These are phyloP conservation scores for Olivierus martensii DNA, from an alignment of 1,140 invertebrate species.

Conservation along the genomic window DNA sequence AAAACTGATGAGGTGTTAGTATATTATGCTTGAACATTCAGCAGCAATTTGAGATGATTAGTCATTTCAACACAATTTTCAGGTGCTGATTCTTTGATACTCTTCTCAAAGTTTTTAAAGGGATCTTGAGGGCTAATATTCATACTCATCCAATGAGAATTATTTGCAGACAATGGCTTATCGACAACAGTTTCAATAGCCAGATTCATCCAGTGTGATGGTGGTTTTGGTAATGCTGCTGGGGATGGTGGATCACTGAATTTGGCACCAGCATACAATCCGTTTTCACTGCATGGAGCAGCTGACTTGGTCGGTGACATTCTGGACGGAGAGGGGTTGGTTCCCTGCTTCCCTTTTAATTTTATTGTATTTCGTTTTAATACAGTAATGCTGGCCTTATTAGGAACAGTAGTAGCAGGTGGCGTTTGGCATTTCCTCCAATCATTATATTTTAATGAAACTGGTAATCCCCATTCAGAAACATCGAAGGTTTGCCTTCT, in stretches of 20 bases:
- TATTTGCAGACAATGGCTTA: background rate
- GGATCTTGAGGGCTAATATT: background rate
- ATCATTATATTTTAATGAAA: too few species aligned
- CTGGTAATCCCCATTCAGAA: too few species aligned
- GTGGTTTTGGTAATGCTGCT: constrained; percentile 42
- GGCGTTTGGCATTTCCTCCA: too few species aligned
- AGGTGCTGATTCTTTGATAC: background rate
- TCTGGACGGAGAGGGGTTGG: background rate
- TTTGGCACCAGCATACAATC: constrained; percentile 44
- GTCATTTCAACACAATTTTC: constrained; percentile 26
- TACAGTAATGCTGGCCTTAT: too few species aligned
- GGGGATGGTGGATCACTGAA: constrained; percentile 46
- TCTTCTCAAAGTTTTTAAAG: background rate
- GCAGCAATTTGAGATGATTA: constrained; percentile 40
- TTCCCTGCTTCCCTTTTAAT: too few species aligned
- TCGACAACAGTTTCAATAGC: background rate
- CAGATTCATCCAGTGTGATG: constrained; percentile 37
- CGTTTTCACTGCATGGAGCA: constrained; percentile 26
- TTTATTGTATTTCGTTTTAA: too few species aligned
- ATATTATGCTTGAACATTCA: constrained; percentile 39
- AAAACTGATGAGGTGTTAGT: background rate
- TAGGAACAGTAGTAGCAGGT: too few species aligned
- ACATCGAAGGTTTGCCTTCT: too few species aligned
- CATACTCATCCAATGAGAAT: too few species aligned
- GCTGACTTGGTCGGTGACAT: background rate